Evolutionary conservation across 2,113 vertebrate genomes (phyloP).

Genomic region (Platysteira castanea): DNA sequence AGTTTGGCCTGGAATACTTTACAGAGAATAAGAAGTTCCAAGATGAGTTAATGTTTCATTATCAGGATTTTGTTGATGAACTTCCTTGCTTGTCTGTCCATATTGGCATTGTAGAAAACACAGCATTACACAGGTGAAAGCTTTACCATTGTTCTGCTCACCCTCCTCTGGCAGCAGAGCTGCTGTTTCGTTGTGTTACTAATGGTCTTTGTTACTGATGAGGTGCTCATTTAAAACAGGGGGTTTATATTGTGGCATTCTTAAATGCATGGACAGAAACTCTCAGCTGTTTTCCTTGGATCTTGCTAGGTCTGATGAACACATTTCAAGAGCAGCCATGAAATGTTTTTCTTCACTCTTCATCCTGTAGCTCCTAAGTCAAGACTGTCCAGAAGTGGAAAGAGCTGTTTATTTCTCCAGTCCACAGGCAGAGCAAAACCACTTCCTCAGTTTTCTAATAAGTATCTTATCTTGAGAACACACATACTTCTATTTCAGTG

Average conservation of each 20-base stretch:
- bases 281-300: not conserved
- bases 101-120: not conserved
- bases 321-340: not conserved
- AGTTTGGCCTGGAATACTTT: not conserved
- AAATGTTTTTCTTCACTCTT: not conserved
- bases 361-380: not conserved
- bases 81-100: not conserved
- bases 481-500: slow-evolving; percentile 57
- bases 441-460: slow-evolving; percentile 70
- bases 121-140: not conserved
- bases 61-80: not conserved
- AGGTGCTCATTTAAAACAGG: not conserved
- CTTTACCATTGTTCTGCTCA: not conserved
- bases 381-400: slow-evolving; percentile 41
- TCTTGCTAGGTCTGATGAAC: not conserved
- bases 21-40: not conserved
- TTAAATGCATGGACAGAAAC: not conserved
- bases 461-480: slow-evolving; percentile 59
- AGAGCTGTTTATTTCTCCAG: slow-evolving; percentile 39
- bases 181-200: not conserved
- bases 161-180: not conserved
- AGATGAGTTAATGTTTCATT: not conserved
- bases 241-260: not conserved
- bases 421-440: slow-evolving; percentile 59
- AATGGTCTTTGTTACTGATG: not conserved